phyloP scores from a whole-genome alignment of 2,888 invertebrate species.

The Aphidius colemani region DNA sequence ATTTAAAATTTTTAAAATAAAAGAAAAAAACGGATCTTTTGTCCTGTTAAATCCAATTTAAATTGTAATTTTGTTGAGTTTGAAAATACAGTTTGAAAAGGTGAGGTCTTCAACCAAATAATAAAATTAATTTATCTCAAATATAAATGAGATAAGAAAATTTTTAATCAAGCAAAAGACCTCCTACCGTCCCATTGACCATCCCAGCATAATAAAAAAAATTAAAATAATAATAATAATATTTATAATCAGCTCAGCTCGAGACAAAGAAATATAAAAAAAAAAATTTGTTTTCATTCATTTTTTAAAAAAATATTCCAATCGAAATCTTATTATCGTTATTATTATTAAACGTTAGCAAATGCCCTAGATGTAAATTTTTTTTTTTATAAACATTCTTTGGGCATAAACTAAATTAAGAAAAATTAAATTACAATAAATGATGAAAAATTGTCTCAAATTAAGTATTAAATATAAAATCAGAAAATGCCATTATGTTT shows the following conservation, averaged over 20 bases:
- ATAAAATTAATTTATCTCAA: conserved; percentile 25
- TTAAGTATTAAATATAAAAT: background rate
- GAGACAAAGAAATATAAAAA: conserved; percentile 22
- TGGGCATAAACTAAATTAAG: conserved; percentile 29
- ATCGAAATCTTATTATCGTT: conserved; percentile 30
- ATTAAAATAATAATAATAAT: conserved; percentile 16
- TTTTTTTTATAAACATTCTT: conserved; percentile 25
- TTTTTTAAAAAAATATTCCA: conserved; percentile 30
- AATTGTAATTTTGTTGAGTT: background rate
- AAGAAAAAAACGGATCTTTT: too few relatives aligned
- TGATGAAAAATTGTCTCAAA: conserved; percentile 11
- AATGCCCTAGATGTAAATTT: conserved; percentile 32
- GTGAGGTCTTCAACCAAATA: conserved; percentile 15
- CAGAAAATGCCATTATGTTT: background rate
- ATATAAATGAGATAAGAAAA: background rate
- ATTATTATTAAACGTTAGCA: conserved; percentile 26
- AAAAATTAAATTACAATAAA: conserved; percentile 25
- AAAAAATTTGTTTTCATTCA: conserved; percentile 17
- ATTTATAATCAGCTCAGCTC: conserved; percentile 30
- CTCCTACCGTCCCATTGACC: conserved; percentile 31
- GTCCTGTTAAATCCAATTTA: too few relatives aligned
- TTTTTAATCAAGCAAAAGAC: conserved; percentile 17
- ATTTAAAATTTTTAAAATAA: too few relatives aligned
- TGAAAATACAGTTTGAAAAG: background rate
- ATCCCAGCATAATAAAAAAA: conserved; percentile 23